Evolutionary conservation across 1,140 invertebrate species (phyloP).

Genomic region (Drosophila ogumai): DNA sequence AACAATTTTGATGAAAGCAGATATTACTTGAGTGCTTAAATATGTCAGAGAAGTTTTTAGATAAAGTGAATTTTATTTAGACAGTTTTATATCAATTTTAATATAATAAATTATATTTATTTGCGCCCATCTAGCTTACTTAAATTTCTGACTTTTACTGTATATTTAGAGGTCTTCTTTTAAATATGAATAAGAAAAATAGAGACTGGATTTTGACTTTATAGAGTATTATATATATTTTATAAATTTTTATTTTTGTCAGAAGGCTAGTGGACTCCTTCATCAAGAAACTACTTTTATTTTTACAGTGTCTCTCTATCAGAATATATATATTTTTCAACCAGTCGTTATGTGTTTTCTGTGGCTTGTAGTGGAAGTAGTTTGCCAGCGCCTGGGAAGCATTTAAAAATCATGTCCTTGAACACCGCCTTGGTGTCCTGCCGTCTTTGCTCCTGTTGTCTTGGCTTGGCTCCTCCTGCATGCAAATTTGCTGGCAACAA

Average conservation of each 20-base stretch:
- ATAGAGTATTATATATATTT: too few species aligned
- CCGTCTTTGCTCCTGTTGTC: conserved; percentile 20
- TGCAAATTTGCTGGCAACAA: conserved; percentile 75
- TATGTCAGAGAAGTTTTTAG: too few species aligned
- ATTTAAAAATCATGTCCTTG: conserved; percentile 79
- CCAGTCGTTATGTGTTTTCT: conserved; percentile 20
- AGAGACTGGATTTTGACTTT: too few species aligned
- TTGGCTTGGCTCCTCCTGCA: conserved; percentile 34
- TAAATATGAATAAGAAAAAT: too few species aligned
- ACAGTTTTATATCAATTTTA: too few species aligned
- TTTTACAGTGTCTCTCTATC: not conserved
- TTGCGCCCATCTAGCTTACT: not conserved
- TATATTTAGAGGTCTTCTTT: too few species aligned
- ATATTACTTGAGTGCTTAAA: not conserved
- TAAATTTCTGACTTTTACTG: not conserved
- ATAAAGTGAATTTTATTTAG: too few species aligned
- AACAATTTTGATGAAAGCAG: not conserved
- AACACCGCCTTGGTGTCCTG: conserved; percentile 37
- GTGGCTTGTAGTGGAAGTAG: conserved; percentile 48
- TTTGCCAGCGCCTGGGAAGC: conserved; percentile 56
- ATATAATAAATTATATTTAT: not conserved
- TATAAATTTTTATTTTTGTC: too few species aligned
- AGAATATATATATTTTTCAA: not conserved
- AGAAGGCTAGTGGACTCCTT: too few species aligned
- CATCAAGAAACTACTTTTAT: not conserved